phyloP scores from a whole-genome alignment of 2,113 vertebrate species.

The Anarrhichthys ocellatus region DNA sequence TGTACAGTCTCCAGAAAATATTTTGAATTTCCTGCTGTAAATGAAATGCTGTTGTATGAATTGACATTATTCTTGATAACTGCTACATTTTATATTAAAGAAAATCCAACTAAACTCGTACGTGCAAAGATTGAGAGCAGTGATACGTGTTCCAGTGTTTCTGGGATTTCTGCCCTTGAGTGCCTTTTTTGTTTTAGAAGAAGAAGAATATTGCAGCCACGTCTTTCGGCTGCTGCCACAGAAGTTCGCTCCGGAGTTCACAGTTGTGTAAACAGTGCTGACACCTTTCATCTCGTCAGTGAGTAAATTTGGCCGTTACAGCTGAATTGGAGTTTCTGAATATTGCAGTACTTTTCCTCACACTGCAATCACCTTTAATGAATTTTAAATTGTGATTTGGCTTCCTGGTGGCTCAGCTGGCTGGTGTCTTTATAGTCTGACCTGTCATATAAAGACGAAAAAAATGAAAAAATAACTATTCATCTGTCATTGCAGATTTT shows the following conservation, averaged over 20 bases:
- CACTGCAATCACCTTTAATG: not conserved
- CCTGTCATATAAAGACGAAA: not conserved
- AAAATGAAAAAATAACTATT: not conserved
- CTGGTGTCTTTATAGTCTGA: not conserved
- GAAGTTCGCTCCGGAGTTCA: slow-evolving; percentile 16
- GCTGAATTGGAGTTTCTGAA: slow-evolving; percentile 24
- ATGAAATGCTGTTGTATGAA: slow-evolving; percentile 63
- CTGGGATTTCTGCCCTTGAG: slow-evolving; percentile 38
- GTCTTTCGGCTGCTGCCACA: slow-evolving; percentile 32
- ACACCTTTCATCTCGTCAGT: slow-evolving; percentile 38
- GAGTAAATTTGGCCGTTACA: slow-evolving; percentile 7
- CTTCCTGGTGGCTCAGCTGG: not conserved
- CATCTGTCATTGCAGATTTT: not conserved
- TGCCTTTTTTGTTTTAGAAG: slow-evolving; percentile 35
- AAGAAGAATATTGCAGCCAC: slow-evolving; percentile 29
- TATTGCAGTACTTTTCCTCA: not conserved
- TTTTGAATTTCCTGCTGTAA: slow-evolving; percentile 64
- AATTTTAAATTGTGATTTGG: slow-evolving; percentile 1
- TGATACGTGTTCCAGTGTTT: slow-evolving; percentile 32
- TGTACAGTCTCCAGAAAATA: slow-evolving; percentile 54
- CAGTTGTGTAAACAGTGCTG: slow-evolving; percentile 53
- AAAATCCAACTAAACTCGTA: slow-evolving; percentile 30
- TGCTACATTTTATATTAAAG: slow-evolving; percentile 72
- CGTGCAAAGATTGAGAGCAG: not conserved
- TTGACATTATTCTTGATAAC: slow-evolving; percentile 66